Evolutionary conservation across 2,888 invertebrate genomes (phyloP).

Genomic region (Peribatodes rhomboidaria): DNA sequence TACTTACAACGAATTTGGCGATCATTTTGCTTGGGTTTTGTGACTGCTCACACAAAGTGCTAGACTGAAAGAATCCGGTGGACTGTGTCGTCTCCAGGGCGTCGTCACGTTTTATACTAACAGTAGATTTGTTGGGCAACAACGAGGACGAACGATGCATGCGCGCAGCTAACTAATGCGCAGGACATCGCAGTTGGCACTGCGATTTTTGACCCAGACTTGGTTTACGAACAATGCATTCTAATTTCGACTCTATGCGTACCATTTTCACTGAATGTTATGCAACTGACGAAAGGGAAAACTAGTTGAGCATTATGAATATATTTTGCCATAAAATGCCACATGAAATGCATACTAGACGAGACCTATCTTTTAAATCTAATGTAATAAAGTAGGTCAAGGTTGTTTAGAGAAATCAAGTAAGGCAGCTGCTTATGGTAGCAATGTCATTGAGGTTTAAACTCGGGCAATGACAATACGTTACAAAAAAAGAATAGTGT

Average conservation of each 20-base stretch:
- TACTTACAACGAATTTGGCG: slow-evolving; percentile 84
- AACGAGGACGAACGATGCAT: slow-evolving; percentile 58
- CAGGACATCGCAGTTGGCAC: slow-evolving; percentile 73
- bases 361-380: slow-evolving; percentile 47
- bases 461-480: slow-evolving; percentile 26
- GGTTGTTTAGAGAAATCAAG: slow-evolving; percentile 52
- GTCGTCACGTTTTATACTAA: slow-evolving; percentile 78
- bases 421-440: slow-evolving; percentile 37
- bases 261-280: slow-evolving; percentile 79
- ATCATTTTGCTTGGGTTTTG: slow-evolving; percentile 80
- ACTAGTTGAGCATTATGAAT: slow-evolving; percentile 41
- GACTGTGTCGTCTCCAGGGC: slow-evolving; percentile 77
- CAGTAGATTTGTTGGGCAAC: slow-evolving; percentile 74
- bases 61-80: slow-evolving; percentile 64
- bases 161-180: slow-evolving; percentile 67
- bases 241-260: slow-evolving; percentile 78
- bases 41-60: slow-evolving; percentile 78
- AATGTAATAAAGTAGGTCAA: slow-evolving; percentile 49
- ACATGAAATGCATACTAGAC: slow-evolving; percentile 42
- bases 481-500: background rate
- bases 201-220: slow-evolving; percentile 80
- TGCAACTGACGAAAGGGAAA: slow-evolving; percentile 71
- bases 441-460: slow-evolving; percentile 31
- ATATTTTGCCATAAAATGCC: slow-evolving; percentile 32
- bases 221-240: slow-evolving; percentile 72